These are phyloP conservation scores for Slavum lentiscoides DNA, from an alignment of 2,888 invertebrate genomes.

Conservation along the genomic window DNA sequence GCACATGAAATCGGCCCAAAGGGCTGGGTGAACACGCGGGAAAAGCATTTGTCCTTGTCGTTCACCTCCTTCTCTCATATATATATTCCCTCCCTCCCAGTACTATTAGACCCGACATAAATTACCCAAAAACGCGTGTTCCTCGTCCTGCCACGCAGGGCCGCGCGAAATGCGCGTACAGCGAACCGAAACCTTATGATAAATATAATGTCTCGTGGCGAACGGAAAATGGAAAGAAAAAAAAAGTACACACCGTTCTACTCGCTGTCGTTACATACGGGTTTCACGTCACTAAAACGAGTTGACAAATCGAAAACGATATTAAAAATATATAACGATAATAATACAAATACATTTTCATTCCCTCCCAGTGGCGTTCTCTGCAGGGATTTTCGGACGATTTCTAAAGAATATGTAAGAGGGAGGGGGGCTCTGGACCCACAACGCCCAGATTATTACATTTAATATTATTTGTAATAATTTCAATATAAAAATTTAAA, in stretches of 20 bases:
- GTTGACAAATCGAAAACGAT: slow-evolving; percentile 27
- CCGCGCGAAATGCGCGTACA: slow-evolving; percentile 12
- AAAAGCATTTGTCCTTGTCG: slow-evolving; percentile 52
- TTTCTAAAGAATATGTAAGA: too few relatives aligned
- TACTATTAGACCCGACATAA: slow-evolving; percentile 48
- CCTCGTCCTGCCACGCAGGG: too few relatives aligned
- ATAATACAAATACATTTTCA: too few relatives aligned
- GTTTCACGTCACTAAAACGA: slow-evolving; percentile 20
- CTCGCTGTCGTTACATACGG: slow-evolving; percentile 11
- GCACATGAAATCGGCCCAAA: slow-evolving; percentile 31
- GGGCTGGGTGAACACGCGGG: background rate
- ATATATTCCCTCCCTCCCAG: slow-evolving; percentile 34
- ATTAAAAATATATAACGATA: background rate
- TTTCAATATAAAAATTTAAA: too few relatives aligned
- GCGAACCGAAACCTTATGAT: slow-evolving; percentile 39
- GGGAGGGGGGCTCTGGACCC: too few relatives aligned
- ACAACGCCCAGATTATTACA: too few relatives aligned
- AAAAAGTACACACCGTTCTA: background rate
- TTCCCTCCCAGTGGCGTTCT: too few relatives aligned
- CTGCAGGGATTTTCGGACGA: too few relatives aligned
- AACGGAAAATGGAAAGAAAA: slow-evolving; percentile 3
- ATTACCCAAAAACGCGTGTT: slow-evolving; percentile 13
- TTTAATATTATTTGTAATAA: too few relatives aligned
- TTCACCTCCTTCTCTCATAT: slow-evolving; percentile 11
- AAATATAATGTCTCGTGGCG: slow-evolving; percentile 31